These are phyloP conservation scores for Halichoerus grypus DNA, from an alignment of 2,113 vertebrate genomes.

Conservation along the genomic window DNA sequence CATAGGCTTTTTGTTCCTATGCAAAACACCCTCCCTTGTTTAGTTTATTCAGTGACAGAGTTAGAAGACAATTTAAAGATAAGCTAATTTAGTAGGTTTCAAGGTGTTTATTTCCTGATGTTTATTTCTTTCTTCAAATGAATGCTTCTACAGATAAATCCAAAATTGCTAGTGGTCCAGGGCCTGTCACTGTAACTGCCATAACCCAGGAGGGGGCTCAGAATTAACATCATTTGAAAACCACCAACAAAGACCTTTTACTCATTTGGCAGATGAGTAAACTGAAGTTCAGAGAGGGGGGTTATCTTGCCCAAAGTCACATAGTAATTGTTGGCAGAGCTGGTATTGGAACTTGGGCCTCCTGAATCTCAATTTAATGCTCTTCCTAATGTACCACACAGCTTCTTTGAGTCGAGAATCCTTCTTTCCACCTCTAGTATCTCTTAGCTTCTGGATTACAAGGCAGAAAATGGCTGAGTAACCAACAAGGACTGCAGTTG, in stretches of 20 bases:
- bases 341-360: neutral
- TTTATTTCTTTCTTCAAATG: neutral
- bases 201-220: neutral
- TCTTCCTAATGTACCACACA: neutral
- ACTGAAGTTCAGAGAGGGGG: neutral
- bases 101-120: neutral
- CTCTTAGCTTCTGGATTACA: neutral
- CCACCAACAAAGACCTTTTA: neutral
- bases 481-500: neutral
- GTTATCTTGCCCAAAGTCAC: neutral
- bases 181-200: neutral
- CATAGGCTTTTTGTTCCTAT: neutral
- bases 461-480: neutral
- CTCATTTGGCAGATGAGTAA: neutral
- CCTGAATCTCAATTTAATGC: neutral
- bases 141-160: neutral
- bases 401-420: neutral
- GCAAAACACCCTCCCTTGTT: neutral
- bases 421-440: neutral
- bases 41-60: neutral
- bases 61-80: neutral
- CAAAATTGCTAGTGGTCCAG: neutral
- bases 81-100: neutral
- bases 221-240: neutral
- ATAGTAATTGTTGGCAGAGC: neutral